Conservation (phyloP, 2,888 invertebrate genomes). For the Aleiodes testaceus region DNA sequence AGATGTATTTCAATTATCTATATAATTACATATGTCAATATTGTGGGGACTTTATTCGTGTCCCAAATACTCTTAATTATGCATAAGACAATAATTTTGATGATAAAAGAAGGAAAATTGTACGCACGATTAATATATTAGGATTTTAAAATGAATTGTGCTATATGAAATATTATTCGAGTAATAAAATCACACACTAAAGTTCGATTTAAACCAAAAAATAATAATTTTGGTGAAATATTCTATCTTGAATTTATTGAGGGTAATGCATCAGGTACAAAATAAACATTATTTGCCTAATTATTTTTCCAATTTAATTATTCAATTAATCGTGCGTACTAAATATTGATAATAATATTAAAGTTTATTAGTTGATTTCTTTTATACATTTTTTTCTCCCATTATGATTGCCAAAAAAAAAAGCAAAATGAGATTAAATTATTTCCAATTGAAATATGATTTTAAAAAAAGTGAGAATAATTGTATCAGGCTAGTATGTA, state of each 20-base stretch:
- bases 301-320: neutral
- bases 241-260: conserved; percentile 13
- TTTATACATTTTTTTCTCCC: conserved; percentile 54
- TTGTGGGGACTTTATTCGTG: conserved; percentile 47
- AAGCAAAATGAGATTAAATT: neutral
- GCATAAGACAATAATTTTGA: conserved; percentile 52
- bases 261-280: neutral
- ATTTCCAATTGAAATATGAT: neutral
- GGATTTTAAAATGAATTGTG: conserved; percentile 25
- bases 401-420: conserved; percentile 43
- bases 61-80: conserved; percentile 47
- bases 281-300: conserved; percentile 2
- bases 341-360: conserved; percentile 40
- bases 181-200: conserved; percentile 19
- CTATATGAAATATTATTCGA: conserved; percentile 1
- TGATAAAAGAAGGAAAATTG: conserved; percentile 38
- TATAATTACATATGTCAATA: conserved; percentile 54
- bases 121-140: conserved; percentile 48
- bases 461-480: neutral
- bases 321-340: conserved; percentile 47
- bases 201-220: conserved; percentile 23
- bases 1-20: conserved; percentile 1
- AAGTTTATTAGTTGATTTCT: conserved; percentile 50
- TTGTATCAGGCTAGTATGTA: no score
- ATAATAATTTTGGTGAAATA: neutral